Conservation (phyloP, 2,797 vertebrate species). For the Brachymystax lenok region DNA sequence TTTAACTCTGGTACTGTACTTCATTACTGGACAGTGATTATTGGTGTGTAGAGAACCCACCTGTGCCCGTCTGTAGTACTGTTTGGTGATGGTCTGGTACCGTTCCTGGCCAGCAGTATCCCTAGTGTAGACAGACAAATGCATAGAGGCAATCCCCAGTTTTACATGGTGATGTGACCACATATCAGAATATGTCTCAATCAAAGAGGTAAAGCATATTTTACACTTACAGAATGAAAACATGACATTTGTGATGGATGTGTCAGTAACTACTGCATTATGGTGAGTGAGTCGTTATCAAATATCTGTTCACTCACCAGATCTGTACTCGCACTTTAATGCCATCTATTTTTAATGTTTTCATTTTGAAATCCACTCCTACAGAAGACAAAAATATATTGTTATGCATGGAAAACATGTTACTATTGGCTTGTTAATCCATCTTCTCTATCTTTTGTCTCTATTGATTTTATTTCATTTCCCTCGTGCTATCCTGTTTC, state of each 20-base stretch:
- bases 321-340: slow-evolving; percentile 93
- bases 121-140: slow-evolving; percentile 71
- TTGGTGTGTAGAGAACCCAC: slow-evolving; percentile 60
- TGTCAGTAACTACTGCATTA: neutral
- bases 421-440: neutral
- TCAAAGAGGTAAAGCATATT: neutral
- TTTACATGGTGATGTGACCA: neutral
- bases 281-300: too few relatives aligned
- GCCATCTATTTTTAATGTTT: slow-evolving; percentile 92
- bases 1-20: neutral
- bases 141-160: neutral
- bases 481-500: too few relatives aligned
- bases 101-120: slow-evolving; percentile 96
- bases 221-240: neutral
- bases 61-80: slow-evolving; percentile 95
- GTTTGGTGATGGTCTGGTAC: slow-evolving; percentile 94
- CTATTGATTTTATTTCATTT: too few relatives aligned
- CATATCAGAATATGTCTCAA: neutral
- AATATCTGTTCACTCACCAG: slow-evolving; percentile 79
- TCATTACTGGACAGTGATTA: neutral
- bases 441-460: too few relatives aligned
- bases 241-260: neutral
- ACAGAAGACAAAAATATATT: slow-evolving; percentile 16
- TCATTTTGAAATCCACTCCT: slow-evolving; percentile 99
- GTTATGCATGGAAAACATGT: neutral